Evolutionary conservation across 2,888 invertebrate genomes (phyloP).

Genomic region (Mycalesis mineus): DNA sequence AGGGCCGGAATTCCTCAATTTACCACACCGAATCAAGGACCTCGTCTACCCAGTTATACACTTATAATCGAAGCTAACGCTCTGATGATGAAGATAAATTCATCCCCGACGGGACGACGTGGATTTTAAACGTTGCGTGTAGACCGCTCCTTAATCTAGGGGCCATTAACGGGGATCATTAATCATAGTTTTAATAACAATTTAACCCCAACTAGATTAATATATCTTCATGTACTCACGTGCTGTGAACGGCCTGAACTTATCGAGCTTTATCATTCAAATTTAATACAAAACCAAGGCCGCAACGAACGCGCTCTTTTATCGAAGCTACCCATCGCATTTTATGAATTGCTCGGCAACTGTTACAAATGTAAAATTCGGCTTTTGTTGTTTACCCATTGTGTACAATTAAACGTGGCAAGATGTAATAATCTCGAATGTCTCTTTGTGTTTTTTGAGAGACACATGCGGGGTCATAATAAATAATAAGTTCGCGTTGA

Average conservation of each 20-base stretch:
- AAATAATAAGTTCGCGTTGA: slow-evolving; percentile 56
- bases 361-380: slow-evolving; percentile 61
- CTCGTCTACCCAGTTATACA: slow-evolving; percentile 40
- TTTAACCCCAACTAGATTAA: slow-evolving; percentile 77
- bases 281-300: slow-evolving; percentile 63
- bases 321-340: slow-evolving; percentile 35
- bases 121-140: slow-evolving; percentile 66
- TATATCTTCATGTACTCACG: slow-evolving; percentile 74
- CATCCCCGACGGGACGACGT: slow-evolving; percentile 54
- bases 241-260: slow-evolving; percentile 47
- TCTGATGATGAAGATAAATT: slow-evolving; percentile 71
- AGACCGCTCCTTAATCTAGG: slow-evolving; percentile 70
- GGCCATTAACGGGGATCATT: slow-evolving; percentile 71
- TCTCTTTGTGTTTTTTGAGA: slow-evolving; percentile 69
- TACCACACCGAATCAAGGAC: slow-evolving; percentile 39
- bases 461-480: slow-evolving; percentile 72
- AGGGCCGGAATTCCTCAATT: slow-evolving; percentile 36
- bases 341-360: slow-evolving; percentile 54
- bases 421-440: slow-evolving; percentile 74
- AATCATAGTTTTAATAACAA: slow-evolving; percentile 78
- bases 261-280: slow-evolving; percentile 71
- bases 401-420: slow-evolving; percentile 75
- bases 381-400: slow-evolving; percentile 72
- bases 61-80: slow-evolving; percentile 33
- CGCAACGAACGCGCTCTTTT: slow-evolving; percentile 61